Evolutionary conservation across 2,113 vertebrate species (phyloP).

Genomic region (Cygnus atratus): DNA sequence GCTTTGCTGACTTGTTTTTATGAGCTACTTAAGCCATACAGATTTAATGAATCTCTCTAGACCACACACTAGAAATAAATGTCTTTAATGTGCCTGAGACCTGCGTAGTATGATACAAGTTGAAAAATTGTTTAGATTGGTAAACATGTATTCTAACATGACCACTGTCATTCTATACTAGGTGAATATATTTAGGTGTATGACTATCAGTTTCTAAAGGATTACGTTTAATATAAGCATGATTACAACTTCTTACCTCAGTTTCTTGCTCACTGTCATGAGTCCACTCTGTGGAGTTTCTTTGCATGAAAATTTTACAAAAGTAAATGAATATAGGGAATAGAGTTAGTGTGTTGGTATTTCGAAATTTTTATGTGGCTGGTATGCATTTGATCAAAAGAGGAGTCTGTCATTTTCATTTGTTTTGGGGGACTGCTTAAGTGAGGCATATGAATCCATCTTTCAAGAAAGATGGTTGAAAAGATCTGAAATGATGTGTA

Average conservation of each 20-base stretch:
- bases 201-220: not conserved
- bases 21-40: slow-evolving; percentile 4
- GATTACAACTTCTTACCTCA: not conserved
- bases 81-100: not conserved
- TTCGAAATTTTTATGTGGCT: not conserved
- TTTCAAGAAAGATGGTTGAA: not conserved
- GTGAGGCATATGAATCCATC: not conserved
- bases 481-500: not conserved
- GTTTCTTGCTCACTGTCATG: not conserved
- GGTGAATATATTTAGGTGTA: not conserved
- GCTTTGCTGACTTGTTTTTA: slow-evolving; percentile 22
- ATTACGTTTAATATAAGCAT: not conserved
- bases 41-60: slow-evolving; percentile 21
- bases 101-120: not conserved
- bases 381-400: not conserved
- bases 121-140: not conserved
- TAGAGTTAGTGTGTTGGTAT: not conserved
- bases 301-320: not conserved
- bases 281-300: not conserved
- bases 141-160: too few species aligned
- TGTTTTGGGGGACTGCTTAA: not conserved
- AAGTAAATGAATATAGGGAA: not conserved
- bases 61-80: not conserved
- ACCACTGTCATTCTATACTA: not conserved
- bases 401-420: not conserved